These are phyloP conservation scores for Odocoileus virginianus DNA, from an alignment of 2,113 vertebrate species.

Conservation along the genomic window DNA sequence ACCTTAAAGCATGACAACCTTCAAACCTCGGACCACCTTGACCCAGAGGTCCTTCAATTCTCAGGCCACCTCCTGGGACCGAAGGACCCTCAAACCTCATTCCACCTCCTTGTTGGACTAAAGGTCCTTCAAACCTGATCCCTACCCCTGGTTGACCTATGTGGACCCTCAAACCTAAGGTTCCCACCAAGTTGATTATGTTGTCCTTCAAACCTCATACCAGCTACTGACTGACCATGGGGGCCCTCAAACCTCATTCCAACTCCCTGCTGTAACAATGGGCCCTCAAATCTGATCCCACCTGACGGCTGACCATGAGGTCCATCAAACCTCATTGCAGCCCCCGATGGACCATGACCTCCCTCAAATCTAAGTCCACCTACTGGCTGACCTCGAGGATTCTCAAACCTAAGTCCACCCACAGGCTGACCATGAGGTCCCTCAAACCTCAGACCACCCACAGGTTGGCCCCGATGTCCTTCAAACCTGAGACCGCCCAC, in stretches of 20 bases:
- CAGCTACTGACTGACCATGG: constrained; percentile 77
- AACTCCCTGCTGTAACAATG: constrained; percentile 80
- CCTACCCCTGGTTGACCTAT: constrained; percentile 84
- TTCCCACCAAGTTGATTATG: constrained; percentile 81
- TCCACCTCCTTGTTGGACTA: constrained; percentile 83
- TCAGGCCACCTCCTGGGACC: constrained; percentile 82
- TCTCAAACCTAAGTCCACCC: constrained; percentile 87
- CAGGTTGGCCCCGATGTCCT: constrained; percentile 81
- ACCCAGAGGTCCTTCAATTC: constrained; percentile 87
- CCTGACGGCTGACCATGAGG: constrained; percentile 84
- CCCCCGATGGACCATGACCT: constrained; percentile 82
- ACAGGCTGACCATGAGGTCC: constrained; percentile 84
- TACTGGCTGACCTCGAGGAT: constrained; percentile 82
- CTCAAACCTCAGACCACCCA: constrained; percentile 85
- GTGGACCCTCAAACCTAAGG: constrained; percentile 83
- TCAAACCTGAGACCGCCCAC: constrained; percentile 86
- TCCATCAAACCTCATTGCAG: constrained; percentile 86
- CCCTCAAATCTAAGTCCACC: constrained; percentile 85
- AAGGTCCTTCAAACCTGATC: constrained; percentile 83
- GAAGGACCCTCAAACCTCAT: constrained; percentile 87
- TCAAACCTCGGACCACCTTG: constrained; percentile 84
- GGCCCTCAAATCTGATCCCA: constrained; percentile 84
- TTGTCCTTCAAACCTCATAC: constrained; percentile 82
- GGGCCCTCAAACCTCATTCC: constrained; percentile 85
- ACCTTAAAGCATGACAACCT: constrained; percentile 81